phyloP scores from a whole-genome alignment of 2,113 vertebrate species.

The Strix aluco region DNA sequence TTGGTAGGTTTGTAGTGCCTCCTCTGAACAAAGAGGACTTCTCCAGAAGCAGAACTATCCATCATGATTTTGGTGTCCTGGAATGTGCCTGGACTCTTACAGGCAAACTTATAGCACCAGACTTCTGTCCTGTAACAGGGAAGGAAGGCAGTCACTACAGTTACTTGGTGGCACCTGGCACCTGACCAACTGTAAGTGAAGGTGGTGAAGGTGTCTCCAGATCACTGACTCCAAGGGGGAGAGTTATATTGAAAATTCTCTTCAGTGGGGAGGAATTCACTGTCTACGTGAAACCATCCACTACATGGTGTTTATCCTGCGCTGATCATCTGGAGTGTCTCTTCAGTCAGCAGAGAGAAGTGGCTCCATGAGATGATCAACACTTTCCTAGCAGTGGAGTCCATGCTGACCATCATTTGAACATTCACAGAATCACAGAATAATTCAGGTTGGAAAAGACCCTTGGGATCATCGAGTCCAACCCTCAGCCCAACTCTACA shows the following conservation, averaged over 20 bases:
- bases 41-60: not conserved
- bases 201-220: not conserved
- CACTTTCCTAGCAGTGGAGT: not conserved
- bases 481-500: too few species aligned
- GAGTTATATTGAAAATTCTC: not conserved
- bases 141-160: not conserved
- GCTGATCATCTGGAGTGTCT: not conserved
- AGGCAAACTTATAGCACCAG: not conserved
- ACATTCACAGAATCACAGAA: too few species aligned
- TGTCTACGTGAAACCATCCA: not conserved
- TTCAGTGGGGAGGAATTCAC: not conserved
- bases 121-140: not conserved
- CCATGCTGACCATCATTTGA: not conserved
- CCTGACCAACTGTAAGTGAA: not conserved
- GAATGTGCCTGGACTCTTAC: not conserved
- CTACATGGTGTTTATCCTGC: not conserved
- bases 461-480: too few species aligned
- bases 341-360: not conserved
- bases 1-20: not conserved
- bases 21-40: not conserved
- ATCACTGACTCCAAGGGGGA: not conserved
- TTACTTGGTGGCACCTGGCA: not conserved
- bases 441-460: too few species aligned
- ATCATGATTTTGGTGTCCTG: not conserved
- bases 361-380: not conserved